Evolutionary conservation across 2,888 invertebrate genomes (phyloP), one percentile per base, ranked within the genome.

Genomic region (Meiosimyza decipiens): DNA sequence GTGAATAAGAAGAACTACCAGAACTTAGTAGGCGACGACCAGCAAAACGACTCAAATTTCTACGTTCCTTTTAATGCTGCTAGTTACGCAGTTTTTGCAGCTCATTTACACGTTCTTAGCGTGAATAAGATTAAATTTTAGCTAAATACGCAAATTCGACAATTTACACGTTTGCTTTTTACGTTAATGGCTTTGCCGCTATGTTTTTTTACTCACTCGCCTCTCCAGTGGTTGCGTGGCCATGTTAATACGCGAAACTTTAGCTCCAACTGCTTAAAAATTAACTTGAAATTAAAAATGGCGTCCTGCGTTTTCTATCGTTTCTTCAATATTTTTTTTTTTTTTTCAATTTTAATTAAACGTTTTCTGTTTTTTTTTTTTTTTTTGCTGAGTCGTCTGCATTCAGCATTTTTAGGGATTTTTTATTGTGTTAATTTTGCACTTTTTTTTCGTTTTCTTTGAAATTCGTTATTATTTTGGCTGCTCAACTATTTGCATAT

Each of bases 81-180:
- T 40, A 16, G 15, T 62, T 62, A 40, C 40, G 60, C 60, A 40
- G n/a, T 40, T 15, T 62, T 62, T 16, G 33, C 16, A 33, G 60
- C 40, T 40, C 60, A 40, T 62, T 40, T 15, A 11, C 57, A 62
- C 60, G 60, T 40, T 62, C 60, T 40, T 40, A 40, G 40, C 40
- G 40, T 40, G 40, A 62, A 62, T 62, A n/a, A 62, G 60, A 62
- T 62, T 47, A 62, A 62, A 62, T n/a, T 62, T 62, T 62, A 40
- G 60, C 60, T n/a, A 15, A 62, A 40, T 40, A 62, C 60, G 60
- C 60, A 62, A 33, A 62, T 62, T 62, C 47, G 40, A 62, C 60
- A 40, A 28, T 62, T 62, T 62, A 16, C 6, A n/a, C 60, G 33
- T 33, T 22, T 62, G 28, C 33, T 16, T 16, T 62, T 33, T n/a